Conservation (phyloP, 2,113 vertebrate species). For the Montifringilla adamsi region DNA sequence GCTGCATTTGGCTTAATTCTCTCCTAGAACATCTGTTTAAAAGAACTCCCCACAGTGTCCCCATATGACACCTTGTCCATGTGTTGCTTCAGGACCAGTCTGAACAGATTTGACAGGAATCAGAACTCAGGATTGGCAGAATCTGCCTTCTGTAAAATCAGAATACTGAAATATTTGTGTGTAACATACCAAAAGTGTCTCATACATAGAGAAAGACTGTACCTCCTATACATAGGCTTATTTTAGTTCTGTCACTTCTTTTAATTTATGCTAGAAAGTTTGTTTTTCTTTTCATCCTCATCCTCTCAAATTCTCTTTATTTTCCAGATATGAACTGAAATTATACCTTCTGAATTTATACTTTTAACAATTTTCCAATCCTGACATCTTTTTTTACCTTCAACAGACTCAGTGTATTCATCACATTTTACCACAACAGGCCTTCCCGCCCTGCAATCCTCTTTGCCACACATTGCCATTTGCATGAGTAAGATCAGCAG, state of each 20-base stretch:
- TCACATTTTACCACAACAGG: background rate
- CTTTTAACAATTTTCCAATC: background rate
- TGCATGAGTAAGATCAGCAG: background rate
- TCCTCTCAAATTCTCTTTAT: background rate
- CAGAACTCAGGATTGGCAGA: background rate
- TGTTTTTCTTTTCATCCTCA: background rate
- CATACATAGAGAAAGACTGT: background rate
- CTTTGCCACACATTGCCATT: background rate
- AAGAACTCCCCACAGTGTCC: background rate
- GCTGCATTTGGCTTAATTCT: fast-evolving
- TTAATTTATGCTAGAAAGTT: background rate
- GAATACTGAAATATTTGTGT: background rate
- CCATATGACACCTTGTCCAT: fast-evolving
- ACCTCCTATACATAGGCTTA: fast-evolving
- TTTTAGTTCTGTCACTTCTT: background rate
- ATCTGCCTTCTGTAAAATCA: background rate
- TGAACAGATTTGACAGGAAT: fast-evolving
- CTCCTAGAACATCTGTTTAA: background rate
- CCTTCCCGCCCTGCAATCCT: background rate
- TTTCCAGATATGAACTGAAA: background rate
- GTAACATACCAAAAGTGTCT: background rate
- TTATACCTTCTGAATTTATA: background rate
- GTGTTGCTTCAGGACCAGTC: fast-evolving
- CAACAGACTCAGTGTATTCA: background rate
- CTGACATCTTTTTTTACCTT: background rate